A percentile compares a stretch with the other conserved stretches of the same genome.
These are phyloP conservation scores for Ephestia elutella DNA, from an alignment of 1,140 invertebrate genomes.

Conservation along the genomic window DNA sequence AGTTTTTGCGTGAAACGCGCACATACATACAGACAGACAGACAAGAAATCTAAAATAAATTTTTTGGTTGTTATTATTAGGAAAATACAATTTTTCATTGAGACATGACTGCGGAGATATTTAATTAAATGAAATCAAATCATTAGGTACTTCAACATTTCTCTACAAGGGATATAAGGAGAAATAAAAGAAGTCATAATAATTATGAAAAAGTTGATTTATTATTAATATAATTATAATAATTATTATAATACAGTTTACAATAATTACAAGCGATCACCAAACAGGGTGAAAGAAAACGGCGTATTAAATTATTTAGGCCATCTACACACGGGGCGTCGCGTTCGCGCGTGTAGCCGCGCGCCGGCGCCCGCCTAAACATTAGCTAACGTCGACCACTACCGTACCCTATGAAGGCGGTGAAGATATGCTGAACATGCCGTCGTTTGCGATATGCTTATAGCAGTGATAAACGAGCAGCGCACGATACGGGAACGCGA, in stretches of 20 bases:
- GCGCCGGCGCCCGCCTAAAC: slow-evolving; percentile 10
- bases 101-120: too few species aligned
- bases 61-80: too few species aligned
- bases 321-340: slow-evolving; percentile 31
- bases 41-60: too few species aligned
- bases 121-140: too few species aligned
- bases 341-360: slow-evolving; percentile 23
- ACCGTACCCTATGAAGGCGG: slow-evolving; percentile 11
- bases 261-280: slow-evolving; percentile 74
- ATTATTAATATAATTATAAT: slow-evolving; percentile 72
- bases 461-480: slow-evolving; percentile 14
- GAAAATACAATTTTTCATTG: too few species aligned
- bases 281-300: slow-evolving; percentile 73
- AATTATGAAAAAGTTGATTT: slow-evolving; percentile 74
- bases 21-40: too few species aligned
- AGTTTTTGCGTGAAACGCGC: too few species aligned
- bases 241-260: slow-evolving; percentile 74
- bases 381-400: slow-evolving; percentile 9
- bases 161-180: too few species aligned
- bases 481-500: slow-evolving; percentile 28
- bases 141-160: too few species aligned
- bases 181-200: slow-evolving; percentile 62
- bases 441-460: slow-evolving; percentile 12
- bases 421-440: slow-evolving; percentile 8
- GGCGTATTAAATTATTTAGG: slow-evolving; percentile 71